Base-by-base conservation (phyloP, 2,888 invertebrate genomes). In the Cryptocephalus primarius region DNA sequence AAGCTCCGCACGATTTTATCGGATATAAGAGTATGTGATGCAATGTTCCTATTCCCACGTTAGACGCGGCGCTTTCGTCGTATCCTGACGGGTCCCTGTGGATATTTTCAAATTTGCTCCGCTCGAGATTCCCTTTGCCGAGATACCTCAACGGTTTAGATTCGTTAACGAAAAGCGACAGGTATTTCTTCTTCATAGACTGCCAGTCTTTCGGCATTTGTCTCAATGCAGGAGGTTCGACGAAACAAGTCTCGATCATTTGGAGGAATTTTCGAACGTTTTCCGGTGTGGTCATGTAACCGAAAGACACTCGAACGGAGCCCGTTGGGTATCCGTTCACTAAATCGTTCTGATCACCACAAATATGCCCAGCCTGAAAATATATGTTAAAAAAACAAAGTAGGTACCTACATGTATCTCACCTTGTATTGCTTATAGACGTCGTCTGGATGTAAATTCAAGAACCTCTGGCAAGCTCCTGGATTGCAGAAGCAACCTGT, bases 401-500 rank as follows among this genome's bases (percentile, higher is more conserved):
- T 22, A 22, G 22, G 3, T 22, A 22, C 22, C 3, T 6, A 22
- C 8, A 32, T 45, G 50, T 44, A 31, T 42, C 54, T 62, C 65
- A 79, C 80, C 65, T 85, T 78, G 67, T 82, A 91, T 67, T 93
- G 88, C 32, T 78, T 75, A 56, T 80, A 79, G 55, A 94, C 74
- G 46, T 87, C 82, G 10, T 78, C 73, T 44, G 83, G 76, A 0
- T 79, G 75, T 8, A 91, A 72, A 8, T 74, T 69, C 40, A 96
- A 72, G 61, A 88, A 86, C 42, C 81, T 72, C 65, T 93, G 89
- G 64, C 96, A 96, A 1, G 94, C 88, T 10, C 96, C 97, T 1
- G 93, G 86, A 72, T 97, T 97, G 68, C 97, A 97, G 66, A 95
- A 93, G 66, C 96, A 96, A 0, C 97, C 97, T 1, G 92, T 92